Conservation (phyloP, 2,113 vertebrate species). For the Melanocharis versteri region DNA sequence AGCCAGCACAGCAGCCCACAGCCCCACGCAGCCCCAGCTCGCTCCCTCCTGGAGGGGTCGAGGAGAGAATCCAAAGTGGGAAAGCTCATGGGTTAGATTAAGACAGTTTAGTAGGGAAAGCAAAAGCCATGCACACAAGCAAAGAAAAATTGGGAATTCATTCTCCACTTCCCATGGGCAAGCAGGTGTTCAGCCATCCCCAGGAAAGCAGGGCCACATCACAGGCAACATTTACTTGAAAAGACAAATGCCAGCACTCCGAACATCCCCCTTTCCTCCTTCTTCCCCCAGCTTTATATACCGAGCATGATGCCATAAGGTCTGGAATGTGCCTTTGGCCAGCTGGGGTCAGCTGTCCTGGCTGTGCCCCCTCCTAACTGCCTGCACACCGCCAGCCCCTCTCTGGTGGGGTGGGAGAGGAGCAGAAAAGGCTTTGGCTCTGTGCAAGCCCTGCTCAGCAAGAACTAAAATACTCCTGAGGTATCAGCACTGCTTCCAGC, state of each 20-base stretch:
- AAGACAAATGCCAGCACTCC: neutral
- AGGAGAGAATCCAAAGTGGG: neutral
- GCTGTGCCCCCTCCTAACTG: neutral
- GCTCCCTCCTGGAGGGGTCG: rapidly evolving
- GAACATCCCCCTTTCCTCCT: neutral
- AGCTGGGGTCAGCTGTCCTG: neutral
- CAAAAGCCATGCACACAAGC: neutral
- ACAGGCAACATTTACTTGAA: neutral
- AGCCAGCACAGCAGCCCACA: neutral
- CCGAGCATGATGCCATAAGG: neutral
- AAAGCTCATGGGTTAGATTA: neutral
- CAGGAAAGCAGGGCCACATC: neutral
- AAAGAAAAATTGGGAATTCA: neutral
- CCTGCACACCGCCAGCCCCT: neutral
- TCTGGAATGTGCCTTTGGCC: neutral
- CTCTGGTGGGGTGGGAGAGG: rapidly evolving
- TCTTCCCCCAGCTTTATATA: neutral
- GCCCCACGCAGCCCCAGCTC: rapidly evolving
- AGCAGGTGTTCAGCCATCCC: neutral
- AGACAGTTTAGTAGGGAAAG: neutral
- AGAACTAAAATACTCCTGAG: neutral
- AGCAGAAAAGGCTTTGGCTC: neutral
- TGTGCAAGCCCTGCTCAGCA: neutral
- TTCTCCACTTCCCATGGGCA: neutral
- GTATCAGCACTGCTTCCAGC: neutral